A percentile compares a stretch with the other conserved stretches of the same genome.
Conservation (phyloP, 1,140 invertebrate genomes). For the Paraescarpia echinospica region DNA sequence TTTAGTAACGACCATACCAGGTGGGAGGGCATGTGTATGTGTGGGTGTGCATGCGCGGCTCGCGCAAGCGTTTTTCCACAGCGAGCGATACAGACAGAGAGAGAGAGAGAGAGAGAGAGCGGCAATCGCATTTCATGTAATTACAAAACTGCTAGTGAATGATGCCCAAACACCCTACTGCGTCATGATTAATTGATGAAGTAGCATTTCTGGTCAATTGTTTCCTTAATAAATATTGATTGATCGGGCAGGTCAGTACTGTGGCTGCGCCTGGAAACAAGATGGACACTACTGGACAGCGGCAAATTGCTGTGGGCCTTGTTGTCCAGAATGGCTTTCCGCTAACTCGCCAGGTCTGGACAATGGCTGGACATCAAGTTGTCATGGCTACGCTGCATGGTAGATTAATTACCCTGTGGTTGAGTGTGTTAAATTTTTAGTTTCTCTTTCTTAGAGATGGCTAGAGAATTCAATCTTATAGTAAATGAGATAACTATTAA, state of each 20-base stretch:
- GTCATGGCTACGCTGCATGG: background rate
- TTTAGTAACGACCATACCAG: background rate
- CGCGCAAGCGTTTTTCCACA: background rate
- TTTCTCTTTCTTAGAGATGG: background rate
- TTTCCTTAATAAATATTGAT: conserved; percentile 7
- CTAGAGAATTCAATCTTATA: background rate
- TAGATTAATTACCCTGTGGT: background rate
- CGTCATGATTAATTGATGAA: conserved; percentile 1
- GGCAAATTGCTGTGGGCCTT: background rate
- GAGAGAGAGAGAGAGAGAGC: background rate
- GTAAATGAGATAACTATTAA: background rate
- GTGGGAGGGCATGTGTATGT: background rate
- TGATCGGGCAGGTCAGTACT: background rate
- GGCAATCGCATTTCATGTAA: background rate
- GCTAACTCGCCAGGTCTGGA: background rate
- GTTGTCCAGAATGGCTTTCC: background rate
- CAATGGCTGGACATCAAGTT: background rate
- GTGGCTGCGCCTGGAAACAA: background rate
- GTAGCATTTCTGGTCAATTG: background rate
- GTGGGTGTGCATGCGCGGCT: background rate
- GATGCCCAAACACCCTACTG: background rate
- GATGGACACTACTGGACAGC: background rate
- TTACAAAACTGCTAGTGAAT: background rate
- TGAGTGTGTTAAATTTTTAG: background rate
- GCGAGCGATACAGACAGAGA: background rate